phyloP scores from a whole-genome alignment of 2,113 vertebrate genomes.

The Cyanocitta stelleri region DNA sequence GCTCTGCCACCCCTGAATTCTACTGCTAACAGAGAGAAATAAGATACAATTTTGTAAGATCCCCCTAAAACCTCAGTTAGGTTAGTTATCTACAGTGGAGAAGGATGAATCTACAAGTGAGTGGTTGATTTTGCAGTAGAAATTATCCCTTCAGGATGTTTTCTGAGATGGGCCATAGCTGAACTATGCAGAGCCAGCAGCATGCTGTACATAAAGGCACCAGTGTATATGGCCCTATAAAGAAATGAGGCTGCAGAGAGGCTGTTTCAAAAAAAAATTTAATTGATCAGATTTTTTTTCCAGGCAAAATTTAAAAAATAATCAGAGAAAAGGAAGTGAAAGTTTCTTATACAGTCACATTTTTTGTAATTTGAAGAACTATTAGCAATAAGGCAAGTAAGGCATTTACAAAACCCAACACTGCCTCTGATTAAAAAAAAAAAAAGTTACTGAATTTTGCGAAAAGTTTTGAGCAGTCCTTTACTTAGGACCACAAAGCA shows the following conservation, averaged over 20 bases:
- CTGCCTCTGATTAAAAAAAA: background rate
- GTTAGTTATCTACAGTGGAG: background rate
- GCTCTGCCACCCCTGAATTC: background rate
- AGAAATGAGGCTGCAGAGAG: background rate
- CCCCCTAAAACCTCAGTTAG: background rate
- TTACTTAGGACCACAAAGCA: conserved; percentile 30
- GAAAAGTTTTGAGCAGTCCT: background rate
- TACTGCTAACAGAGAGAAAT: background rate
- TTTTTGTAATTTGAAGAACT: background rate
- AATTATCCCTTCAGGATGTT: background rate
- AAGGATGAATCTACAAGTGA: background rate
- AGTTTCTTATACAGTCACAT: background rate
- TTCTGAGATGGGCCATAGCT: background rate
- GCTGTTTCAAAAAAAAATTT: background rate
- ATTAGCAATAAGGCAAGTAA: background rate
- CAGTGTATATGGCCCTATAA: background rate
- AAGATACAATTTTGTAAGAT: background rate
- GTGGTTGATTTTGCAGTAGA: background rate
- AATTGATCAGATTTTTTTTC: background rate
- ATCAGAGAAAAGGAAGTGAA: background rate
- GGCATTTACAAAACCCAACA: background rate
- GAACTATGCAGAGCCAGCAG: background rate
- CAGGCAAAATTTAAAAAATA: background rate
- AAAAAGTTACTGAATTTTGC: background rate
- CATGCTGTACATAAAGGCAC: background rate